Base-by-base conservation (phyloP, 2,888 invertebrate genomes). In the Ichneumoninae sp. region DNA sequence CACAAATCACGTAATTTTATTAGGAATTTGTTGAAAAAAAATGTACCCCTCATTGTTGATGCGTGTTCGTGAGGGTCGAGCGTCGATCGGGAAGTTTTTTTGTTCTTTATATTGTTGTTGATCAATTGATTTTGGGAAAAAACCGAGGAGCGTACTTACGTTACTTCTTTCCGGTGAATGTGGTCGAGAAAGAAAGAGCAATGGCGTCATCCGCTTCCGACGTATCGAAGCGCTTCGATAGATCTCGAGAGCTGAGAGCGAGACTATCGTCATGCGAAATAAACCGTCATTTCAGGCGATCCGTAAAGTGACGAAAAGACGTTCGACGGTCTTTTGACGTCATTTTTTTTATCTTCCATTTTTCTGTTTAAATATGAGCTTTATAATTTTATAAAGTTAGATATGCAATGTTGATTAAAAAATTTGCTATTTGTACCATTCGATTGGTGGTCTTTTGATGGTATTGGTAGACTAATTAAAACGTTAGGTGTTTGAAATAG, bases 181-280 rank as follows among this genome's bases (percentile, higher is more conserved):
- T 68, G 87, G 68, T 89, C 88, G 89, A 89, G 87, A 88, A 90
- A 90, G 90, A 90, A 90, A 89, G 89, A 88, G 84, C 22, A 36
- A 77, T 84, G 78, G 78, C 79, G 60, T 40, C 66, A n/a, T 78
- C 84, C 77, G 70, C 50, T 57, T 84, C 54, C 7, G n/a, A 7
- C 60, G 71, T 5, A 10, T 68, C 60, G 72, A 54, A 52, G 26
- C 52, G 3, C 33, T 80, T 80, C 83, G 83, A 83, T 72, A 50
- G 62, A 70, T 80, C 62, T 72, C 68, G 80, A 77, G 22, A 33
- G 40, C 44, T 26, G 36, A 40, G 47, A 36, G 36, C n/a, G 40
- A 33, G 6, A 33, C 6, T 33, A 6, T 33, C 0, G 33, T 6
- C 2, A 2, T 40, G 40, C 2, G 5, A 40, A 40, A 3, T 40